phyloP scores from a whole-genome alignment of 2,113 vertebrate species.

The Ctenomys sociabilis region DNA sequence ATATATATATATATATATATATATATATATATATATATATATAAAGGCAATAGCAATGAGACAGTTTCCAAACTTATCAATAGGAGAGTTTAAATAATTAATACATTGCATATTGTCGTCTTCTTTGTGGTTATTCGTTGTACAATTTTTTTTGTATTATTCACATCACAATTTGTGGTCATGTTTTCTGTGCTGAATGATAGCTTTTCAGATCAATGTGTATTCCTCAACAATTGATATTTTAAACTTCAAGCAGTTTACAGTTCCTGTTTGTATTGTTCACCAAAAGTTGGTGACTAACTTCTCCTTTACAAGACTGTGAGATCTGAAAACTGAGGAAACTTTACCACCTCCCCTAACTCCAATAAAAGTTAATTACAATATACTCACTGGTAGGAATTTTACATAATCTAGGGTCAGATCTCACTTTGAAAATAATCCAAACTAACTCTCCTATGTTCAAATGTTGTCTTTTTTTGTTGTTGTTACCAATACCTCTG shows the following conservation, averaged over 20 bases:
- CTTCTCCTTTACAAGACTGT: background rate
- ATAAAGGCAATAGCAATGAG: too few species aligned
- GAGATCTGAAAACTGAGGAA: background rate
- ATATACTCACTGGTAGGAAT: background rate
- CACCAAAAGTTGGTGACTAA: background rate
- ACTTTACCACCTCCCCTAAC: background rate
- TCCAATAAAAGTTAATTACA: background rate
- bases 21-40: too few species aligned
- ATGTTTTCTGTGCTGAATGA: background rate
- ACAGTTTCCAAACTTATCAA: too few species aligned
- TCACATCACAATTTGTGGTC: background rate
- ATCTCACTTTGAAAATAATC: background rate
- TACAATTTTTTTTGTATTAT: too few species aligned
- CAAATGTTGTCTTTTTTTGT: background rate
- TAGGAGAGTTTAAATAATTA: too few species aligned
- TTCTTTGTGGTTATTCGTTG: too few species aligned
- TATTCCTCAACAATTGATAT: background rate
- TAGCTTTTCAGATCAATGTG: background rate
- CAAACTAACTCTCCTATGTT: background rate
- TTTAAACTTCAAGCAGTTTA: constrained; percentile 22
- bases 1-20: too few species aligned
- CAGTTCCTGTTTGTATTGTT: background rate
- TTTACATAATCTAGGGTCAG: background rate
- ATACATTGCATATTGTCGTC: too few species aligned
- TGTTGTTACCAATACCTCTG: background rate